A percentile compares a stretch with the other conserved stretches of the same genome.
Conservation (phyloP, 2,113 vertebrate species). For the Falco punctatus region DNA sequence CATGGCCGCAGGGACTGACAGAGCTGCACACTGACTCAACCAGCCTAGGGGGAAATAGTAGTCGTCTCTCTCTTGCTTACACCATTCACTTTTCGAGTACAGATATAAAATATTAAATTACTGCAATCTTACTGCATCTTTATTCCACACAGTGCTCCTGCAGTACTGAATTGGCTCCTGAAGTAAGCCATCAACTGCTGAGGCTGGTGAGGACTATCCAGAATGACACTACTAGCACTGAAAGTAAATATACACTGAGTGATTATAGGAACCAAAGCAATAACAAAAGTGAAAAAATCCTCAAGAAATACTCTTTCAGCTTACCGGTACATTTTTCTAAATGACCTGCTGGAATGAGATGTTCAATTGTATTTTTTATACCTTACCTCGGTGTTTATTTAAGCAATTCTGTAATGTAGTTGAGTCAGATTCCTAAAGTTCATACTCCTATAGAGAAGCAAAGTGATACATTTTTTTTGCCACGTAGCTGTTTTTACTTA, state of each 20-base stretch:
- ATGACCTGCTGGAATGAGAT: background rate
- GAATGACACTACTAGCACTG: background rate
- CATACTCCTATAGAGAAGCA: background rate
- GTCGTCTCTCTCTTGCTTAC: background rate
- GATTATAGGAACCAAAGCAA: background rate
- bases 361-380: background rate
- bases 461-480: background rate
- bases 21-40: rapidly evolving
- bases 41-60: rapidly evolving
- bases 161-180: background rate
- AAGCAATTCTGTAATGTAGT: background rate
- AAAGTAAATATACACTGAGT: background rate
- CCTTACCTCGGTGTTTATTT: background rate
- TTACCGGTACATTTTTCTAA: background rate
- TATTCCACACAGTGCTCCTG: background rate
- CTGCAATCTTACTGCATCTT: background rate
- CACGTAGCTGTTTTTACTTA: background rate
- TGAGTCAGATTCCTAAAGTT: background rate
- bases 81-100: background rate
- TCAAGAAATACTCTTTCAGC: background rate
- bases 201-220: background rate
- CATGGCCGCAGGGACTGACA: rapidly evolving
- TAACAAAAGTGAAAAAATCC: background rate
- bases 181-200: background rate
- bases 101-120: conserved; percentile 12